A percentile compares a stretch with the other conserved stretches of the same genome.
These are phyloP conservation scores for Ceramica pisi DNA, from an alignment of 2,888 invertebrate species.

Conservation along the genomic window DNA sequence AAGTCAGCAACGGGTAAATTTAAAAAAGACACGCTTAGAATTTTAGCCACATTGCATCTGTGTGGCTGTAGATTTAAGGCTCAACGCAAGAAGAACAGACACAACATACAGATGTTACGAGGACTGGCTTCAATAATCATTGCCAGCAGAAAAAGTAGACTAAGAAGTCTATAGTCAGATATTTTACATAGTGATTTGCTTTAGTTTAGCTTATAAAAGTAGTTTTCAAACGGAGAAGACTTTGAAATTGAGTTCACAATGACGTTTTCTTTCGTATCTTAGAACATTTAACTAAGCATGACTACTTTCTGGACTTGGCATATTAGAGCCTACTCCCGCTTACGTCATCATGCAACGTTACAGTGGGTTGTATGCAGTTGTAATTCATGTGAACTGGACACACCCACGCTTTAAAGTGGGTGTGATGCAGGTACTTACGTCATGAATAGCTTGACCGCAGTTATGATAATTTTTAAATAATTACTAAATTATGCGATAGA, in stretches of 20 bases:
- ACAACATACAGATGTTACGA: too few species aligned
- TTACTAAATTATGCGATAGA: background rate
- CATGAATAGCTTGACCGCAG: background rate
- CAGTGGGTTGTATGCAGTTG: slow-evolving; percentile 22
- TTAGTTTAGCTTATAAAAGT: background rate
- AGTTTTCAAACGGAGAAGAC: background rate
- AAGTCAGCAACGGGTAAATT: too few species aligned
- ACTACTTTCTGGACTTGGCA: background rate
- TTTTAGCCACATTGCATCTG: too few species aligned
- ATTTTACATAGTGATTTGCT: too few species aligned
- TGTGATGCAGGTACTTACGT: slow-evolving; percentile 24
- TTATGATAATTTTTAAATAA: slow-evolving; percentile 26
- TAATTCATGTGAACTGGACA: slow-evolving; percentile 28
- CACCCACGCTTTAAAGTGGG: slow-evolving; percentile 38
- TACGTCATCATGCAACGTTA: slow-evolving; percentile 6
- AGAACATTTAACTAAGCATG: too few species aligned
- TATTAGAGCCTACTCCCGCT: background rate
- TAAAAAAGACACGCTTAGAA: too few species aligned
- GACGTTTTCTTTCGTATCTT: background rate
- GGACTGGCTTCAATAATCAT: background rate
- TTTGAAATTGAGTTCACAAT: background rate
- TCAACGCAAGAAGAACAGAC: too few species aligned
- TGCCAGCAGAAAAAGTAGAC: background rate
- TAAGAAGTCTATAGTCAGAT: background rate
- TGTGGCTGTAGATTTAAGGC: too few species aligned